Conservation (phyloP, 1,140 invertebrate species). For the Venustaconcha ellipsiformis region DNA sequence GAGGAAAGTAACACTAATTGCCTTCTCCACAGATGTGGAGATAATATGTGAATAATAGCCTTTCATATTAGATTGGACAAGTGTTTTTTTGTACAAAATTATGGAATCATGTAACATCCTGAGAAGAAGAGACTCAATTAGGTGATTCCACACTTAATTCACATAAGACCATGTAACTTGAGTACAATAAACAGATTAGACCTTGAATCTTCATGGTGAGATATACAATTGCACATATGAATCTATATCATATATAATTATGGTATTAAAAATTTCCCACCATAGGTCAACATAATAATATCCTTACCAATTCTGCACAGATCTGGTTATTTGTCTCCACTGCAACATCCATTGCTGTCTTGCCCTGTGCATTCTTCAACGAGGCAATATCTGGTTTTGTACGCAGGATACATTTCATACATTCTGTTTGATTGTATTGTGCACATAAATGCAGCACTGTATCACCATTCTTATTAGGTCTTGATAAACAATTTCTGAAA, state of each 20-base stretch:
- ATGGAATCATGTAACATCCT: too few species aligned
- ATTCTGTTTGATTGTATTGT: constrained; percentile 88
- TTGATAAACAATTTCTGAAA: constrained; percentile 69
- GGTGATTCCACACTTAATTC: too few species aligned
- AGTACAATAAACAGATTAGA: too few species aligned
- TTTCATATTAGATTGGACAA: too few species aligned
- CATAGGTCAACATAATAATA: background rate
- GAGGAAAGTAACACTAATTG: too few species aligned
- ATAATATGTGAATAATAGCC: too few species aligned
- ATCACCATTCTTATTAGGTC: constrained; percentile 77
- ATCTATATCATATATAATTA: background rate
- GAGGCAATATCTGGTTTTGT: constrained; percentile 78
- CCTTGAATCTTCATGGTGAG: too few species aligned
- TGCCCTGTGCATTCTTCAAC: constrained; percentile 84
- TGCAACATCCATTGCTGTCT: constrained; percentile 90
- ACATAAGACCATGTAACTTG: too few species aligned
- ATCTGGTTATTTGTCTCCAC: constrained; percentile 83
- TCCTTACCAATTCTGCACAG: constrained; percentile 88
- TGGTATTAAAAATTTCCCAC: background rate
- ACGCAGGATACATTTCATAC: constrained; percentile 91
- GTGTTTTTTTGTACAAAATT: too few species aligned
- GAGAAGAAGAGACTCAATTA: too few species aligned
- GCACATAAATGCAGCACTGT: constrained; percentile 93
- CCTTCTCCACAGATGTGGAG: too few species aligned
- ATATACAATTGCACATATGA: too few species aligned